Evolutionary conservation across 2,113 vertebrate species (phyloP).

Genomic region (Melozone crissalis): DNA sequence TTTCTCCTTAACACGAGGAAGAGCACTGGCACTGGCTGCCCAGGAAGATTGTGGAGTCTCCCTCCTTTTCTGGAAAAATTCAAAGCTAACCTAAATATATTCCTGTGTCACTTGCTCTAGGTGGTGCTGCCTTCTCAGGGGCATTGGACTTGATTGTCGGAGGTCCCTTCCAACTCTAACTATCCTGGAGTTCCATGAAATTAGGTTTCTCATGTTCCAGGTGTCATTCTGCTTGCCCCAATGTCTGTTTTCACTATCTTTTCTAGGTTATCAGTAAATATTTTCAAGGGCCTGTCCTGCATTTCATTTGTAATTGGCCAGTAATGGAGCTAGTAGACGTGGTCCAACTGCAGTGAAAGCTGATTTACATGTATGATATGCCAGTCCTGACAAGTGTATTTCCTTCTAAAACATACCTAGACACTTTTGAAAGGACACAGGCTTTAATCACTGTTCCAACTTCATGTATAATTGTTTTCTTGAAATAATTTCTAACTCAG

Average conservation of each 20-base stretch:
- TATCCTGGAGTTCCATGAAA: not conserved
- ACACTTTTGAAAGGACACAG: not conserved
- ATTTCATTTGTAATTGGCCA: not conserved
- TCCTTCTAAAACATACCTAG: not conserved
- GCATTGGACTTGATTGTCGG: not conserved
- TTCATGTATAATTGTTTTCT: not conserved
- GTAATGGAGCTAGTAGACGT: not conserved
- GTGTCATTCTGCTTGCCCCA: not conserved
- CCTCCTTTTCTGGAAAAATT: not conserved
- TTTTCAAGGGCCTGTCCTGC: not conserved
- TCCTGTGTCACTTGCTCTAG: not conserved
- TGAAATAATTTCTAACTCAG: not conserved
- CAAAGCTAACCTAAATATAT: not conserved
- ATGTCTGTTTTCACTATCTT: not conserved
- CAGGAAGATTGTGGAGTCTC: not conserved
- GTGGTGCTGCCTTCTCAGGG: not conserved
- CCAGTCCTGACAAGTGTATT: not conserved
- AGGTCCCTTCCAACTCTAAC: not conserved
- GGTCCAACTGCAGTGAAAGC: not conserved
- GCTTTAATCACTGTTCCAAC: not conserved
- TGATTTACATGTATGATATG: not conserved
- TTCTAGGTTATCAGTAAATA: not conserved
- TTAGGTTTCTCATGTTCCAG: not conserved
- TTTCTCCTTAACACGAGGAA: not conserved
- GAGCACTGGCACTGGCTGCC: no score